Base-by-base conservation (phyloP, 2,797 vertebrate genomes). In the Phrynocephalus forsythii region DNA sequence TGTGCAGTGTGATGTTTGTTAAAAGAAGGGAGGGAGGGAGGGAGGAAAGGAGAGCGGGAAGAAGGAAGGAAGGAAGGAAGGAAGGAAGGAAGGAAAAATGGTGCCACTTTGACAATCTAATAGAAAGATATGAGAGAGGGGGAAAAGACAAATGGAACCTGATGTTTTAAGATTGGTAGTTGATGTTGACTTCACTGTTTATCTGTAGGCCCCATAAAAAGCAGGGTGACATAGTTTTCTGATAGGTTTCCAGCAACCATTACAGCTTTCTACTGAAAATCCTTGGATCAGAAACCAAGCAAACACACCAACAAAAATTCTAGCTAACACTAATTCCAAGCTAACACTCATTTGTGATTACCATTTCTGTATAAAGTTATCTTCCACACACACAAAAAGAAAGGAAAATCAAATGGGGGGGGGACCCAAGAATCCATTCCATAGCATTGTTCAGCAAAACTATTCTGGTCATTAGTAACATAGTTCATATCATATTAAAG, bases 291-390 rank as follows among this genome's bases (percentile, higher is more conserved):
- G 87, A 82, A 85, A 81, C 79, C 60, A 52, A 44, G 72, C 56
- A 85, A 88, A 66, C 81, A 79, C 73, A 33, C 63, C 68, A 79
- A 95, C 90, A 82, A 94, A 94, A 95, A 95, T 96, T 96, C 33
- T 33, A 33, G 33, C 33, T 33, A 33, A 33, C 33, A 33, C 33
- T 33, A 33, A 33, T 33, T 33, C 33, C 33, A 95, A 97, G 96
- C 89, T 98, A 97, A 97, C 97, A 97, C 96, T 97, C 97, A 98
- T 98, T 97, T 97, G 98, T 99, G 98, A 96, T 98, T 98, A 97
- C 96, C 97, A 97, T 98, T 97, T 98, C 96, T 97, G 97, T 98
- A 97, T 97, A 96, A 97, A 98, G 97, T 97, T 98, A 97, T 96
- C 96, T 97, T 96, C 96, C 97, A 96, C 95, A 28, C n/a, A 72